phyloP scores from a whole-genome alignment of 2,888 invertebrate species.

The Crioceris asparagi region DNA sequence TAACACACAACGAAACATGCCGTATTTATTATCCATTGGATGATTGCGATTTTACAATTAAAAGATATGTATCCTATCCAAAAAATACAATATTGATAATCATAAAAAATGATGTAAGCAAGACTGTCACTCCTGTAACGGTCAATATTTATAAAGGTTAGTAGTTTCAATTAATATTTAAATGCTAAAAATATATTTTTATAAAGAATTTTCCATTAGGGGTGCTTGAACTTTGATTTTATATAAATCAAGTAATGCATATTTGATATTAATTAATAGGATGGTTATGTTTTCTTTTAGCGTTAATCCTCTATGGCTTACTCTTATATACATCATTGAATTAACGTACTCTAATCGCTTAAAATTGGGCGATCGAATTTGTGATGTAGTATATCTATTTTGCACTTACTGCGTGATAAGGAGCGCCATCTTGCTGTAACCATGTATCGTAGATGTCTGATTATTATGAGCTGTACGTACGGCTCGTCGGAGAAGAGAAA shows the following conservation, averaged over 20 bases:
- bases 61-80: slow-evolving; percentile 50
- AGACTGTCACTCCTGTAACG: slow-evolving; percentile 55
- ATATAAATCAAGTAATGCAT: not conserved
- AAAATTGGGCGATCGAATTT: no score
- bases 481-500: no score
- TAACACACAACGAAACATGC: slow-evolving; percentile 72
- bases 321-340: no score
- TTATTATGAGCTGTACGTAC: no score
- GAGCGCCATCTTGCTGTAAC: no score
- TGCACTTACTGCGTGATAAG: no score
- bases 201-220: not conserved
- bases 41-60: slow-evolving; percentile 51
- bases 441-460: no score
- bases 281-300: not conserved
- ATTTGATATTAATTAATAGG: slow-evolving; percentile 1
- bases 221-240: not conserved
- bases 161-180: slow-evolving; percentile 1
- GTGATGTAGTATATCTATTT: no score
- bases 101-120: slow-evolving; percentile 65
- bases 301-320: no score
- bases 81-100: slow-evolving; percentile 67
- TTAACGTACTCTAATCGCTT: no score
- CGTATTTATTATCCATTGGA: slow-evolving; percentile 30
- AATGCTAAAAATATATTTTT: not conserved
- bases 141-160: slow-evolving; percentile 79